phyloP scores from a whole-genome alignment of 2,113 vertebrate species.

The Sinocyclocheilus grahami region DNA sequence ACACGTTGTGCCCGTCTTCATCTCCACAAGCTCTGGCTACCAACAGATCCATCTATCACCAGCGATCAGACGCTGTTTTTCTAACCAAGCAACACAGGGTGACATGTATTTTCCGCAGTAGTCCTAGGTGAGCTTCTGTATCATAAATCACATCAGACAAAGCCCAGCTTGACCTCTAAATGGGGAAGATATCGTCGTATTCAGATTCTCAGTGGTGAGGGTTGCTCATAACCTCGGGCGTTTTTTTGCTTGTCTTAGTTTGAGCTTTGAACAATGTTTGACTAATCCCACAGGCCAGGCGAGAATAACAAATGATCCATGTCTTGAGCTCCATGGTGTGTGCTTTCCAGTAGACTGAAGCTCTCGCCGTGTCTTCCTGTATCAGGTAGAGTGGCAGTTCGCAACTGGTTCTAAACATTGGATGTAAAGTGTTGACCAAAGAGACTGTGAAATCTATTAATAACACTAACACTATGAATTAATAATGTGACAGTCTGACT shows the following conservation, averaged over 20 bases:
- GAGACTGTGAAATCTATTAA: neutral
- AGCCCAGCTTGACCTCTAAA: slow-evolving; percentile 95
- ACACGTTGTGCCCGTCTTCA: slow-evolving; percentile 74
- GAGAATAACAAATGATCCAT: slow-evolving; percentile 71
- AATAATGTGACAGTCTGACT: neutral
- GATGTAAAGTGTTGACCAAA: neutral
- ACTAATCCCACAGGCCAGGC: slow-evolving; percentile 75
- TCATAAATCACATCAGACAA: slow-evolving; percentile 94
- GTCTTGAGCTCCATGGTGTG: slow-evolving; percentile 56
- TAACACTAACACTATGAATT: neutral
- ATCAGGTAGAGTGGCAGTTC: neutral
- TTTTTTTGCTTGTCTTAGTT: slow-evolving; percentile 77
- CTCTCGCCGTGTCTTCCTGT: slow-evolving; percentile 47
- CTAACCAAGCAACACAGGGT: slow-evolving; percentile 76
- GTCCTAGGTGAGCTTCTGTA: slow-evolving; percentile 89
- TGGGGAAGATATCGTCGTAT: slow-evolving; percentile 80
- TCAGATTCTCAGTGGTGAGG: slow-evolving; percentile 71
- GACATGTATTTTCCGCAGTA: slow-evolving; percentile 80
- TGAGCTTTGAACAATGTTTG: slow-evolving; percentile 85
- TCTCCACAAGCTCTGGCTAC: slow-evolving; percentile 73
- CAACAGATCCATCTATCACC: slow-evolving; percentile 81
- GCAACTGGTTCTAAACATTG: slow-evolving; percentile 15
- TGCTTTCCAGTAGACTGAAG: slow-evolving; percentile 48
- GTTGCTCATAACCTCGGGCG: slow-evolving; percentile 85
- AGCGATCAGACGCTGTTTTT: slow-evolving; percentile 80